A percentile compares a stretch with the other conserved stretches of the same genome.
phyloP scores from a whole-genome alignment of 2,113 vertebrate species.

The Malurus alboscapulatus region DNA sequence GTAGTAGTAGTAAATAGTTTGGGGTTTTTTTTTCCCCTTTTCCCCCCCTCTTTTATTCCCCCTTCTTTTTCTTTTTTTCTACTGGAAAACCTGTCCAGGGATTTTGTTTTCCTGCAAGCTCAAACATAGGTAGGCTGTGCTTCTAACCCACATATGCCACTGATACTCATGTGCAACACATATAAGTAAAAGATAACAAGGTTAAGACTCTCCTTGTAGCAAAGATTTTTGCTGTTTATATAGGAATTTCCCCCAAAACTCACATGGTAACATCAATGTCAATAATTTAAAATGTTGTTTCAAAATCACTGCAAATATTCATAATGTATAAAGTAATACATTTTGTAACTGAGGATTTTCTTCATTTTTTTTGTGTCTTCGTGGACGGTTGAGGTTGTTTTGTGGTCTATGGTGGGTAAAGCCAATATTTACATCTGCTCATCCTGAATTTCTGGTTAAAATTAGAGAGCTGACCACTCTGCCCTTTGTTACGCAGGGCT shows the following conservation, averaged over 20 bases:
- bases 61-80: background rate
- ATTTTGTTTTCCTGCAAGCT: background rate
- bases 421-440: accelerated
- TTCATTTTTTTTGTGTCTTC: background rate
- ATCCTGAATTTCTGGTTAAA: background rate
- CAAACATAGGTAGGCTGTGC: background rate
- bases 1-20: background rate
- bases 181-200: background rate
- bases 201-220: background rate
- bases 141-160: background rate
- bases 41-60: too few species aligned
- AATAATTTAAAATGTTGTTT: background rate
- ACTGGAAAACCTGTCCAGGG: background rate
- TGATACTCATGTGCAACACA: background rate
- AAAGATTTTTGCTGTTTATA: background rate
- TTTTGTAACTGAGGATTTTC: background rate
- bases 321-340: background rate
- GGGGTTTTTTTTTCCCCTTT: background rate
- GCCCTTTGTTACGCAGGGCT: background rate
- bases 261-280: background rate
- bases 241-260: background rate
- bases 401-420: background rate
- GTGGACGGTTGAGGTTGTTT: background rate
- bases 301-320: background rate
- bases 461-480: background rate